A percentile compares a stretch with the other conserved stretches of the same genome.
phyloP scores from a whole-genome alignment of 2,888 invertebrate species.

The Scotopteryx bipunctaria region DNA sequence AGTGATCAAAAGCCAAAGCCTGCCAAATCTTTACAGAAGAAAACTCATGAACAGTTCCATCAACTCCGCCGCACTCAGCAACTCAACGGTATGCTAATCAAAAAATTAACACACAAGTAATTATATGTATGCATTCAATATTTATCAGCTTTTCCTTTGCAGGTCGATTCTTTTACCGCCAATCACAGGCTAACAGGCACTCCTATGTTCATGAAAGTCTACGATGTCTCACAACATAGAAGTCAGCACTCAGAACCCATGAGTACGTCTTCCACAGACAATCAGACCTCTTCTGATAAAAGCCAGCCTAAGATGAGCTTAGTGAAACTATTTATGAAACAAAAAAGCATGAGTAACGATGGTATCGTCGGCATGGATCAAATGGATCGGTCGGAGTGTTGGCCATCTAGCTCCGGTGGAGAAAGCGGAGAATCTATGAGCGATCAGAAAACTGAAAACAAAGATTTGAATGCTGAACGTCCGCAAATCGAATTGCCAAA shows the following conservation, averaged over 20 bases:
- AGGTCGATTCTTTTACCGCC: conserved; percentile 78
- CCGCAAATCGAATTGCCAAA: conserved; percentile 82
- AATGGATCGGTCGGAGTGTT: conserved; percentile 88
- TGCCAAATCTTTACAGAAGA: conserved; percentile 88
- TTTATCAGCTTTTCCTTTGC: conserved; percentile 50
- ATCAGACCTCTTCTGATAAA: conserved; percentile 76
- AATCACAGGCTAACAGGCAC: conserved; percentile 75
- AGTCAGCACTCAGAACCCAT: conserved; percentile 80
- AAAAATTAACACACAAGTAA: conserved; percentile 34
- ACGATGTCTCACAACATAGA: conserved; percentile 75
- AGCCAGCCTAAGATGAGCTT: conserved; percentile 88
- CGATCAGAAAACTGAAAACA: conserved; percentile 65
- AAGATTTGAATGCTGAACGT: conserved; percentile 54
- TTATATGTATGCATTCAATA: conserved; percentile 31
- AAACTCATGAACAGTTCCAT: conserved; percentile 79
- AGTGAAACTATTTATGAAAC: conserved; percentile 94
- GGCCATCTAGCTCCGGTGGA: conserved; percentile 87
- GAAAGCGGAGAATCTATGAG: conserved; percentile 84
- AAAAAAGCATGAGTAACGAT: conserved; percentile 92
- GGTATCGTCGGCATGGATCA: conserved; percentile 90
- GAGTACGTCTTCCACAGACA: conserved; percentile 80
- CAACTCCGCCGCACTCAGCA: conserved; percentile 84
- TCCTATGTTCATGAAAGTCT: conserved; percentile 76
- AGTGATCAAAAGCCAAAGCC: conserved; percentile 89
- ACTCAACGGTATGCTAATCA: conserved; percentile 86